Evolutionary conservation across 2,113 vertebrate genomes (phyloP), one percentile per base, ranked within the genome.

Genomic region (Scomber japonicus): DNA sequence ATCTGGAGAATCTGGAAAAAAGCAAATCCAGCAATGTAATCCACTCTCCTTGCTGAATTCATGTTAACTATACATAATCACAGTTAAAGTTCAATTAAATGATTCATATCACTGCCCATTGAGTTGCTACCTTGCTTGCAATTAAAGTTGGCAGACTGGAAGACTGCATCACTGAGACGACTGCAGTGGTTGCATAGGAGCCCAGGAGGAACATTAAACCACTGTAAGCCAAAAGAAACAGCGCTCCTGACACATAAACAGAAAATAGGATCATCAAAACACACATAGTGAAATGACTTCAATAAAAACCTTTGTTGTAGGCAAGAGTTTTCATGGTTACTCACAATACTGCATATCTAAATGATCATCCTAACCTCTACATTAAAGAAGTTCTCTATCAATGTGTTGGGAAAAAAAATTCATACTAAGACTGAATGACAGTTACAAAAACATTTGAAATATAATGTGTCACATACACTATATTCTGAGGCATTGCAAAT

Each of bases 1-100:
- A 88, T 93, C 85, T 97, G 96, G 9, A 96, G 65, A 56, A 94
- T 86, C 97, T 97, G 88, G 44, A 62, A 71, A 81, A 17, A 79
- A 68, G 24, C 11, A 81, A 76, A 78, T 16, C 0, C 21, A 45
- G 19, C 3, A 27, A 35, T 46, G 19, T 1, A 19, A n/a, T 61
- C 21, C 46, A 67, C 11, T 1, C 2, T 51, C 11, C 5, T 70
- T 65, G 71, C 63, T 40, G 27, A 5, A 27, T 64, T 1, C 27
- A 46, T 11, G 6, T 27, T 61, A n/a, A 2, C 3, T 9, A 15
- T 11, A 64, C 46, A 30, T 49, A 40, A 40, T 35, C 17, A 61
- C 2, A 31, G 21, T 27, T 51, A 35, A 49, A 57, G 55, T 48
- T 57, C 17, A 27, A 27, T 27, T 13, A 16, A 44, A n/a, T 65